These are phyloP conservation scores for Picus viridis DNA, from an alignment of 2,797 vertebrate genomes.

Conservation along the genomic window DNA sequence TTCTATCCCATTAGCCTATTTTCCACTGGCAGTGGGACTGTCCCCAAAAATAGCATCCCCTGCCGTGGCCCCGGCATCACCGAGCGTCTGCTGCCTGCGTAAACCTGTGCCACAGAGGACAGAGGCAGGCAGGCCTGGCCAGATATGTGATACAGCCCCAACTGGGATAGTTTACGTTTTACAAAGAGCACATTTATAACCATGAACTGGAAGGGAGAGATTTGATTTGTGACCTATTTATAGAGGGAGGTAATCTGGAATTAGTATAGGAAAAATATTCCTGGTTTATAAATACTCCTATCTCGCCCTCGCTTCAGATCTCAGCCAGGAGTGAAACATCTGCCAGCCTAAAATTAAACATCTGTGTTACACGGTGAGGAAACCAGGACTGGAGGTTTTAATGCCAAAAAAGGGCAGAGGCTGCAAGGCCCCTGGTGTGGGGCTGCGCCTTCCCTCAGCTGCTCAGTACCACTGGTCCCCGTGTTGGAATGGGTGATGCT, in stretches of 20 bases:
- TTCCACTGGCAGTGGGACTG: neutral
- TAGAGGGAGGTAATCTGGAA: constrained; percentile 68
- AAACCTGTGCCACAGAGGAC: constrained; percentile 7
- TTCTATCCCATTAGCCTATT: neutral
- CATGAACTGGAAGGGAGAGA: neutral
- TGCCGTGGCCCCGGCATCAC: neutral
- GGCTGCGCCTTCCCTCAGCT: neutral
- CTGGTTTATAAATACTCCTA: constrained; percentile 63
- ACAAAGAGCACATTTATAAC: constrained; percentile 42
- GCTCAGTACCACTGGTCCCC: fast-evolving
- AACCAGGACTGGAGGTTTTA: constrained; percentile 23
- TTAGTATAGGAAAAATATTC: constrained; percentile 61
- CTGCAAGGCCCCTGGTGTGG: neutral
- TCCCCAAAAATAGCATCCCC: constrained; percentile 25
- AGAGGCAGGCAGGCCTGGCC: neutral
- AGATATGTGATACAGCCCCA: neutral
- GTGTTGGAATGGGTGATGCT: fast-evolving
- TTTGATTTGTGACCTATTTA: constrained; percentile 74
- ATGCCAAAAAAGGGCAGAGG: constrained; percentile 66
- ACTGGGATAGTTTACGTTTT: constrained; percentile 9
- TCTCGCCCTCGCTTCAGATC: constrained; percentile 43
- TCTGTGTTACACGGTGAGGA: constrained; percentile 24
- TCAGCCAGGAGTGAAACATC: constrained; percentile 66
- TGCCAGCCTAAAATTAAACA: constrained; percentile 69
- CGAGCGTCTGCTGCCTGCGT: neutral